Conservation (phyloP, 2,888 invertebrate species). For the Pristionchus fissidentatus region DNA sequence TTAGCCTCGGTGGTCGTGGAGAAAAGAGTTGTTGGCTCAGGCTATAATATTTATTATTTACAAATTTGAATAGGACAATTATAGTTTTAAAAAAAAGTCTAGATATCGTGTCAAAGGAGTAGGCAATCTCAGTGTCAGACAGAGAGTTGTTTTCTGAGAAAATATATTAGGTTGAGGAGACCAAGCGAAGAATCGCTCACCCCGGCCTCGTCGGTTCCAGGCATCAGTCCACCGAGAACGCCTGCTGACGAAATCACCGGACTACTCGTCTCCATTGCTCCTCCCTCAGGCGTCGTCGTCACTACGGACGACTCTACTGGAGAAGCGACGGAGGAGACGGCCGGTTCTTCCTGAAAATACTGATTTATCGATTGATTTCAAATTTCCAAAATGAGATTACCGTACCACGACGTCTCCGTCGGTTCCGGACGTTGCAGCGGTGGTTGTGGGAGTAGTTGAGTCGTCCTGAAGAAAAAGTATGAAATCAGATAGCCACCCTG, state of each 20-base stretch:
- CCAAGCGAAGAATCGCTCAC: background rate
- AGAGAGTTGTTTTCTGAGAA: no score
- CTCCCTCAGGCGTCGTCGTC: background rate
- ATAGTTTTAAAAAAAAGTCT: background rate
- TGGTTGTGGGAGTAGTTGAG: background rate
- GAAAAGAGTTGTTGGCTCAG: conserved; percentile 32
- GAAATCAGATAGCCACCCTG: no score
- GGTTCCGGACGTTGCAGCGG: background rate
- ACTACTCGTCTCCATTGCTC: background rate
- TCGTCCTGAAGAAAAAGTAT: conserved; percentile 8
- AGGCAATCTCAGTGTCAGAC: no score
- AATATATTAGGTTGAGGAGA: background rate
- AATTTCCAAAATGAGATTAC: background rate
- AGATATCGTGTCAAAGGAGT: background rate
- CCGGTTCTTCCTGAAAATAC: background rate
- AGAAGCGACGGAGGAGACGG: background rate
- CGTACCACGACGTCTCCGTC: background rate
- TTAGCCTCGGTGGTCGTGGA: background rate
- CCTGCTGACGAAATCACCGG: no score
- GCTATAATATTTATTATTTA: background rate
- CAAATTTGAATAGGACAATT: no score
- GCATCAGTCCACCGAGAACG: no score
- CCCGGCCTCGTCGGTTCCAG: background rate
- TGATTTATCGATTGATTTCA: background rate
- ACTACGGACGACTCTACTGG: background rate